Evolutionary conservation across 2,888 invertebrate genomes (phyloP).

Genomic region (Catocala sponsa): DNA sequence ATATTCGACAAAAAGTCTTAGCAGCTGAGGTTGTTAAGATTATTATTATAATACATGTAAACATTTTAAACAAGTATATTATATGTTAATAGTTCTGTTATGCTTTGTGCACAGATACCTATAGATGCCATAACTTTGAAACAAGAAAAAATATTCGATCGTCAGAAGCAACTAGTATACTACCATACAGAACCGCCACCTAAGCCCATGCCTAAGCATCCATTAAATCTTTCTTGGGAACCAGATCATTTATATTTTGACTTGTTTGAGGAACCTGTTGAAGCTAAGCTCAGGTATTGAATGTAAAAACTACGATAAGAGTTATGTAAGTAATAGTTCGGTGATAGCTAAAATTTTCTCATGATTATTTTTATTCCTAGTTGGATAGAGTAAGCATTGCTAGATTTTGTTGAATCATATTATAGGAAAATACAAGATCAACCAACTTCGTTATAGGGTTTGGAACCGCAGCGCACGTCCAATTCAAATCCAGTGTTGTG

Average conservation of each 20-base stretch:
- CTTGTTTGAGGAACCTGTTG: slow-evolving; percentile 52
- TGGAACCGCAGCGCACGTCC: slow-evolving; percentile 63
- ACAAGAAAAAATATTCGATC: slow-evolving; percentile 11
- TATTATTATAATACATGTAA: too few species aligned
- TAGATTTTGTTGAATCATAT: too few species aligned
- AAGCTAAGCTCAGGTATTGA: slow-evolving; percentile 53
- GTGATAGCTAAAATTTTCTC: too few species aligned
- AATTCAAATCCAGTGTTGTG: slow-evolving; percentile 68
- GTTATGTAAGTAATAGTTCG: too few species aligned
- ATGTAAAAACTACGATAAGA: too few species aligned
- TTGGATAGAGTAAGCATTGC: too few species aligned
- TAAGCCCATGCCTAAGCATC: slow-evolving; percentile 49
- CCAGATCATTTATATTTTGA: slow-evolving; percentile 56
- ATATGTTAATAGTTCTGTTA: too few species aligned
- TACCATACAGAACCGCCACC: slow-evolving; percentile 14
- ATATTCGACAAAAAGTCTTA: too few species aligned
- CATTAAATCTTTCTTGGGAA: slow-evolving; percentile 56
- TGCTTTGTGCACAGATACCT: slow-evolving; percentile 30
- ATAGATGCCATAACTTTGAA: slow-evolving; percentile 20
- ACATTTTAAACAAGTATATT: too few species aligned
- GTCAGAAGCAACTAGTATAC: slow-evolving; percentile 14
- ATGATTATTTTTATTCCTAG: too few species aligned
- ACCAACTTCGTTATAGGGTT: slow-evolving; percentile 53
- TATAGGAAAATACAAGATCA: too few species aligned
- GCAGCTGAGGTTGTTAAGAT: too few species aligned